These are phyloP conservation scores for Cybosia mesomella DNA, from an alignment of 2,888 invertebrate genomes.

Conservation along the genomic window DNA sequence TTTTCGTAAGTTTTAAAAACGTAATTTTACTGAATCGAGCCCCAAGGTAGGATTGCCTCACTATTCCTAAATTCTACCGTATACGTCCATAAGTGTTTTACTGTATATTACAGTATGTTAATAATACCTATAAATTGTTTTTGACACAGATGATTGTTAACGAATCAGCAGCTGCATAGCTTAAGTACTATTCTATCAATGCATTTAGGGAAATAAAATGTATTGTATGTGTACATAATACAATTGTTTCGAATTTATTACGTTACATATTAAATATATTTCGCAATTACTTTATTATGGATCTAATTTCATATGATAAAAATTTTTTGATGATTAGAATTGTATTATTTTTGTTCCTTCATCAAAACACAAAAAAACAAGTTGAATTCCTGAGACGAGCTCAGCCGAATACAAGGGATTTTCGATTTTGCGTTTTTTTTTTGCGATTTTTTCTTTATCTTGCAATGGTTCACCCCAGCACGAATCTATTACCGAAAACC, in stretches of 20 bases:
- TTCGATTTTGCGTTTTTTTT: too few relatives aligned
- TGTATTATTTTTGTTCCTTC: background rate
- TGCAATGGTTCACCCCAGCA: too few relatives aligned
- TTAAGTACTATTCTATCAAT: constrained; percentile 14
- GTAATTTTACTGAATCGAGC: too few relatives aligned
- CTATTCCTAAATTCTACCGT: background rate
- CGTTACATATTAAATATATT: constrained; percentile 15
- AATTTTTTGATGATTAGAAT: background rate
- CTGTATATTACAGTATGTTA: constrained; percentile 16
- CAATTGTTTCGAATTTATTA: constrained; percentile 13
- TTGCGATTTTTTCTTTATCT: too few relatives aligned
- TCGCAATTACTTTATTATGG: background rate
- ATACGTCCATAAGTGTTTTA: background rate
- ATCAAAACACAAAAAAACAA: background rate
- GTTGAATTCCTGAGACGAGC: too few relatives aligned
- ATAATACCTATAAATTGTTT: background rate
- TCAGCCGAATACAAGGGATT: too few relatives aligned
- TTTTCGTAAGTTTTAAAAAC: too few relatives aligned
- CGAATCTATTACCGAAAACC: too few relatives aligned
- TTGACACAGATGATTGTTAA: background rate
- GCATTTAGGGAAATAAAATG: constrained; percentile 14
- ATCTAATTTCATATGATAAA: constrained; percentile 8
- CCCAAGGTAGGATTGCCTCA: too few relatives aligned
- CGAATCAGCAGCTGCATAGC: constrained; percentile 11
- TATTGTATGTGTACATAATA: background rate